Percentiles rank a stretch among this genome's conserved stretches.
Evolutionary conservation across 2,888 invertebrate species (phyloP).

Genomic region (Habrosyne pyritoides): DNA sequence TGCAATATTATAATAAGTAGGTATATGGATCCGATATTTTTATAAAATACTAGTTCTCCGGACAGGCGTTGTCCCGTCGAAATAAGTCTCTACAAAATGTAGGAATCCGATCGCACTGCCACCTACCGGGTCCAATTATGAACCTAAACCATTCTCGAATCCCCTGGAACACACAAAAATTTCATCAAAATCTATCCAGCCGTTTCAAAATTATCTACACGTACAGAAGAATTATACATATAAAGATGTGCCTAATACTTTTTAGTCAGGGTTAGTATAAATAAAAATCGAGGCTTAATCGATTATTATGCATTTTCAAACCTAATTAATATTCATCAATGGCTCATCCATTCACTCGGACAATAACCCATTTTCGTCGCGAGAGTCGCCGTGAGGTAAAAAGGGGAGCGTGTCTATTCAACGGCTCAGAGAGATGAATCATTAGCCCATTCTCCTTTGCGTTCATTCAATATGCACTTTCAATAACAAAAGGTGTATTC

Average conservation of each 20-base stretch:
- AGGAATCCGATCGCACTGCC: too few species aligned
- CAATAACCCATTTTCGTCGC: neutral
- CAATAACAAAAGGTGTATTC: conserved; percentile 34
- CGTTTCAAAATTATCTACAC: too few species aligned
- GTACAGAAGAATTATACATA: neutral
- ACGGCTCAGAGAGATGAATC: neutral
- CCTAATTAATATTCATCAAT: neutral
- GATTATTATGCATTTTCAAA: neutral
- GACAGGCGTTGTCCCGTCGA: too few species aligned
- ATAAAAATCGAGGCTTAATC: neutral
- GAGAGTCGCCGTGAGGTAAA: neutral
- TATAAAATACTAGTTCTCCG: too few species aligned
- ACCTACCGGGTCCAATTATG: too few species aligned
- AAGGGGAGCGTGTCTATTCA: neutral
- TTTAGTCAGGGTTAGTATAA: too few species aligned
- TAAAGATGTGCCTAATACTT: neutral
- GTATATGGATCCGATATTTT: too few species aligned
- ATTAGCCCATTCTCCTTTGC: conserved; percentile 1
- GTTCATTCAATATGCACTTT: conserved; percentile 29
- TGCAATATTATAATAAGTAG: too few species aligned
- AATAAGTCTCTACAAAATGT: too few species aligned
- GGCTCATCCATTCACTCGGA: neutral
- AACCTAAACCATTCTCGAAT: too few species aligned
- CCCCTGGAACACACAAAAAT: too few species aligned
- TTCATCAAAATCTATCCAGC: too few species aligned